A percentile compares a stretch with the other conserved stretches of the same genome.
phyloP scores from a whole-genome alignment of 2,888 invertebrate genomes.

The Cantharis lateralis region DNA sequence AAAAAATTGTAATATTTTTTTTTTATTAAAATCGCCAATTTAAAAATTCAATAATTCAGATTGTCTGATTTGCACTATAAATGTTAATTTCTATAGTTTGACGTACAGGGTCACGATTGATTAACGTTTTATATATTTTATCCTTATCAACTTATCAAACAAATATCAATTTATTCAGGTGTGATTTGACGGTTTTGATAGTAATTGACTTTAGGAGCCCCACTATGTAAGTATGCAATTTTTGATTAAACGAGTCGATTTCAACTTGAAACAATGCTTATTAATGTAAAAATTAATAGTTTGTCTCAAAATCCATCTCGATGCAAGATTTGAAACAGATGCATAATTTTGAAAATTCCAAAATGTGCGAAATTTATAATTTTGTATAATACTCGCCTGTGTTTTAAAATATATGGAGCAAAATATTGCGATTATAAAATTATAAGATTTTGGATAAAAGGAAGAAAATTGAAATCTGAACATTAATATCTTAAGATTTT shows the following conservation, averaged over 20 bases:
- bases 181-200: background rate
- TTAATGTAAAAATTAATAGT: background rate
- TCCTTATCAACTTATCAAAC: background rate
- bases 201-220: background rate
- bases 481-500: background rate
- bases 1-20: no score
- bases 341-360: no score
- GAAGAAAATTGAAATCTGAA: background rate
- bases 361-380: no score
- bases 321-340: no score
- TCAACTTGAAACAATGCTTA: background rate
- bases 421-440: no score
- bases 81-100: background rate
- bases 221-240: no score
- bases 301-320: background rate
- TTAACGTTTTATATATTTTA: background rate
- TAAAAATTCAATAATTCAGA: no score
- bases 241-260: no score
- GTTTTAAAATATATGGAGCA: no score
- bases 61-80: no score
- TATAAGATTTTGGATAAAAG: background rate
- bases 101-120: background rate
- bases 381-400: no score
- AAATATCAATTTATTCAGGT: background rate
- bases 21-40: no score